Base-by-base conservation (phyloP, 2,888 invertebrate genomes). In the Mystacides longicornis region DNA sequence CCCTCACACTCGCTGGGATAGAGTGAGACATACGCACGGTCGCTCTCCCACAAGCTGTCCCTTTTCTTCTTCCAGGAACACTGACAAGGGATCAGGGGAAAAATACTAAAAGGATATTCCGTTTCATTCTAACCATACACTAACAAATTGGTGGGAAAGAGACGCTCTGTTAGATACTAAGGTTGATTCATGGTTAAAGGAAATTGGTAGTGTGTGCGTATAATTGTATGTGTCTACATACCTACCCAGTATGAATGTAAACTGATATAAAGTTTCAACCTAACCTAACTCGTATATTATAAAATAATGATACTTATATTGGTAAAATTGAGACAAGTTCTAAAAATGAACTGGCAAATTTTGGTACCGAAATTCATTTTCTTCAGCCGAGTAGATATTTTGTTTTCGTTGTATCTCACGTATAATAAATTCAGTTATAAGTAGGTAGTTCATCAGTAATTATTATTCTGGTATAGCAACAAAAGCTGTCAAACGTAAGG, bases 131-230 rank as follows among this genome's bases (percentile, higher is more conserved):
- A 3, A 14, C 37, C 3, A 3, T 14, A 3, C n/a, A n/a, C 37
- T n/a, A 37, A 16, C 3, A 4, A 16, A 14, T 37, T 14, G n/a
- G 37, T 37, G 37, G n/a, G 14, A 37, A 14, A 14, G 37, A 14
- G 14, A 37, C 37, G 16, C 37, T n/a, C 3, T 16, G 16, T 37
- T 16, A n/a, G 37, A 16, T n/a, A n/a, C n/a, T 37, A 37, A 37
- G 16, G 37, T 37, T 37, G 37, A 37, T 37, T 37, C 37, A 37
- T 37, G 37, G 37, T 37, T 37, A 37, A 37, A 37, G 37, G 37
- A 37, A 37, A 37, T 37, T 37, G 37, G 37, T 4, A 37, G 14
- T 37, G 16, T 3, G 37, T 37, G 16, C 14, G 14, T n/a, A n/a
- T 37, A 7, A 16, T 27, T 27, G 11, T 27, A 37, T 37, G 16